Evolutionary conservation across 92 coral and sea anemone genomes (phyloP), one percentile per base, ranked within the genome.

Genomic region (Epizoanthus ramosus): DNA sequence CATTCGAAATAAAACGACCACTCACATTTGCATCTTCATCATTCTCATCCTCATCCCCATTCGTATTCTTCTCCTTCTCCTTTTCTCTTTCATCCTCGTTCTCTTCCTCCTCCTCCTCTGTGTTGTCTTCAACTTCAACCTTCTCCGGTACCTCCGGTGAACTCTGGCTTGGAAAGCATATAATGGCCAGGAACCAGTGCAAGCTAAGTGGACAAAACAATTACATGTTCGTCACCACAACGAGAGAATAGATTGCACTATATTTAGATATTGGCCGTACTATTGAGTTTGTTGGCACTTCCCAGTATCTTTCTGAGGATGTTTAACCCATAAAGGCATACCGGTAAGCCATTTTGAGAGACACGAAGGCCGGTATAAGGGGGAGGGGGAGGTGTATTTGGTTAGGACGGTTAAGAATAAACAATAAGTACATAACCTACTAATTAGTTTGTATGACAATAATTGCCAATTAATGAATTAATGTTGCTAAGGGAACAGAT

Each of bases 111-210:
- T 73, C 81, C n/a, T 57, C 73, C 35, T 68, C 85, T 15, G 83
- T 79, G 17, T 84, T 90, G 60, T 67, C 85, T 53, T 83, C 86
- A 2, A 43, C n/a, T 3, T 33, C 66, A 75, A 84, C 80, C 68
- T 41, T 79, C 16, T 60, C 68, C 3, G 37, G 79, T 21, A 21
- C 37, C 0, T 56, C 47, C 28, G 91, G 71, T 1, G 68, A 79
- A 5, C 72, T 89, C 64, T 87, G 87, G 8, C 91, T 85, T 16
- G 98, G 93, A 57, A 87, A 93, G 68, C 98, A 95, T 39, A 95
- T 91, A 17, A 93, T 89, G 25, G 95, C 95, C 14, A 95, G 87
- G 33, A 83, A 95, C 98, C 98, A 95, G 63, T 95, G 98, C 24
- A 93, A 83, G 73, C 98, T 95, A 85, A 0, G 28, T 43, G 18